Conservation (phyloP, 2,113 vertebrate genomes). For the Seriola dumerili region DNA sequence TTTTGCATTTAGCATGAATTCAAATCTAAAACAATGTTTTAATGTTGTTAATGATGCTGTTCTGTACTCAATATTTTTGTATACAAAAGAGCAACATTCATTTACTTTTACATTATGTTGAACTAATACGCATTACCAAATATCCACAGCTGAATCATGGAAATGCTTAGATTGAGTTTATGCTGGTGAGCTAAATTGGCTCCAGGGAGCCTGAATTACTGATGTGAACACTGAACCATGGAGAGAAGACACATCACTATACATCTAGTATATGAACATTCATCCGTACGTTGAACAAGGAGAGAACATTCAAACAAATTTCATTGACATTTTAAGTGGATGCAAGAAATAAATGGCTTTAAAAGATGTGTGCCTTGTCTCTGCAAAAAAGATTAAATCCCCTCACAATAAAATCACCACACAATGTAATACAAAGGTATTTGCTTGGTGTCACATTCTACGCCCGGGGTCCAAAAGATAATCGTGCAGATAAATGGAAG, state of each 20-base stretch:
- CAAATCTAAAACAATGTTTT: constrained; percentile 4
- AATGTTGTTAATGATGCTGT: neutral
- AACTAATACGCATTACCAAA: constrained; percentile 32
- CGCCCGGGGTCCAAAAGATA: neutral
- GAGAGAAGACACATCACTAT: constrained; percentile 36
- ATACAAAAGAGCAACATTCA: constrained; percentile 43
- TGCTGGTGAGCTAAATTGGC: constrained; percentile 76
- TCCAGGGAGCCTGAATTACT: constrained; percentile 39
- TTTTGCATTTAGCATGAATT: constrained; percentile 3
- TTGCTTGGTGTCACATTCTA: neutral
- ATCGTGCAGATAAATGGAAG: constrained; percentile 4
- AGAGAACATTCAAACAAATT: constrained; percentile 11
- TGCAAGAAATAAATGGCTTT: constrained; percentile 5
- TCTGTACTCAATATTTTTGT: neutral
- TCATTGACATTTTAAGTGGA: constrained; percentile 8
- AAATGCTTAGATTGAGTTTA: constrained; percentile 61
- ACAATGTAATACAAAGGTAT: neutral
- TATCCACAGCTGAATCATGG: constrained; percentile 42
- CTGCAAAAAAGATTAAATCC: neutral
- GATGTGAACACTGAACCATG: constrained; percentile 38
- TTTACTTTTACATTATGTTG: constrained; percentile 8
- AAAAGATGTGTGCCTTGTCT: constrained; percentile 19
- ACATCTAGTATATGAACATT: constrained; percentile 35
- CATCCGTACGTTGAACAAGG: constrained; percentile 1
- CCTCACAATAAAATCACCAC: constrained; percentile 17